phyloP scores from a whole-genome alignment of 2,113 vertebrate species.

The Neolamprologus ventralis region DNA sequence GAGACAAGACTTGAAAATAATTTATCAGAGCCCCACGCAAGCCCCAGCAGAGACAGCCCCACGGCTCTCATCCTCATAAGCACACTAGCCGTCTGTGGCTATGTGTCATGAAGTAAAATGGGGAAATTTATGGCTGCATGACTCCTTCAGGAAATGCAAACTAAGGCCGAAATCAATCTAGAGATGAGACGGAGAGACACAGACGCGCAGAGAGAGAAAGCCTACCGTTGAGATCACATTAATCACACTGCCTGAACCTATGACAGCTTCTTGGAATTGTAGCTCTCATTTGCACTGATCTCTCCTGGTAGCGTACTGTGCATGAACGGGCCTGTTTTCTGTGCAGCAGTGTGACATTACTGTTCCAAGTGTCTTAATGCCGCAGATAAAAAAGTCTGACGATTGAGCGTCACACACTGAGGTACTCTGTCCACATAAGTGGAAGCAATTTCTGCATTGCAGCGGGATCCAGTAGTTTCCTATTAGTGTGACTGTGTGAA shows the following conservation, averaged over 20 bases:
- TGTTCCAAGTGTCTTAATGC: background rate
- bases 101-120: background rate
- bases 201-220: background rate
- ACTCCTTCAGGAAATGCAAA: background rate
- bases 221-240: background rate
- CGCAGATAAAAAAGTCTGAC: background rate
- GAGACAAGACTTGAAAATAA: background rate
- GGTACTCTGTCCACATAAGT: background rate
- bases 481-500: constrained; percentile 26
- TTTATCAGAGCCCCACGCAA: background rate
- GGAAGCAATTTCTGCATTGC: background rate
- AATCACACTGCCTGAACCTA: background rate
- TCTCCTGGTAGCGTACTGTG: background rate
- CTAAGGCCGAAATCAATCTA: constrained; percentile 16
- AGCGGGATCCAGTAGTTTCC: constrained; percentile 7
- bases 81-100: background rate
- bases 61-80: background rate
- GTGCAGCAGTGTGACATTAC: background rate
- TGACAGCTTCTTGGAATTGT: constrained; percentile 8
- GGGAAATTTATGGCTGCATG: background rate
- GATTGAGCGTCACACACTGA: background rate
- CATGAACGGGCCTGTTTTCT: background rate
- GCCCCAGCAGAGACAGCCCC: background rate
- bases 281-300: background rate
- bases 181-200: background rate